Conservation (phyloP, 2,888 invertebrate genomes). For the Cabera pusaria region DNA sequence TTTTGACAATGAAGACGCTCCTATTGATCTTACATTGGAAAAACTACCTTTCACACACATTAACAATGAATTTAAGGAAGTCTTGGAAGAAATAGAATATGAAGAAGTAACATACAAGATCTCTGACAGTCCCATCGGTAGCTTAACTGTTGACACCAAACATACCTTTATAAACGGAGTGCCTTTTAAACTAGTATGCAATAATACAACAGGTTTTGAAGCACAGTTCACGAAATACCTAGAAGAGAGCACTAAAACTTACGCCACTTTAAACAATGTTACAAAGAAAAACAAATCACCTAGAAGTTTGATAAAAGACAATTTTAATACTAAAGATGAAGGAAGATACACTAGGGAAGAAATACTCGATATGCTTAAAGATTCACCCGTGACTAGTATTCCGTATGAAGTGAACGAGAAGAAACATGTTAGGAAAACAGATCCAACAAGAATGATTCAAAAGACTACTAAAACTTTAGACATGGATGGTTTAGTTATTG, state of each 20-base stretch:
- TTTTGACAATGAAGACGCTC: conserved; percentile 72
- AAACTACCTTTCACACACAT: conserved; percentile 67
- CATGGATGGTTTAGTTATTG: conserved; percentile 53
- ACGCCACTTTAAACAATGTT: conserved; percentile 52
- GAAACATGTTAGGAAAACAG: conserved; percentile 67
- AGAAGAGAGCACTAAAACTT: conserved; percentile 57
- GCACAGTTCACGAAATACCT: conserved; percentile 68
- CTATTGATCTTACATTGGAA: conserved; percentile 62
- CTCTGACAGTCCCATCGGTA: conserved; percentile 60
- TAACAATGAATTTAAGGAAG: conserved; percentile 42
- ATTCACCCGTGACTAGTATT: conserved; percentile 66
- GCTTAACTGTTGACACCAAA: conserved; percentile 53
- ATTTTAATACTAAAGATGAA: conserved; percentile 51
- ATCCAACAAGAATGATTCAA: conserved; percentile 61
- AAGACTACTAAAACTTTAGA: conserved; percentile 58
- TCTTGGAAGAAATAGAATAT: conserved; percentile 27
- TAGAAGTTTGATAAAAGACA: conserved; percentile 52
- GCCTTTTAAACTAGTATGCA: conserved; percentile 69
- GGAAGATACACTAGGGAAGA: conserved; percentile 64
- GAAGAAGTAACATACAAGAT: conserved; percentile 59
- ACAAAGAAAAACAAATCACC: conserved; percentile 58
- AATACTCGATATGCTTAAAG: conserved; percentile 73
- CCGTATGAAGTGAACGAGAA: conserved; percentile 62
- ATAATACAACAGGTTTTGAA: conserved; percentile 64
- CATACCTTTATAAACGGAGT: conserved; percentile 61